These are phyloP conservation scores for Conchocele bisecta DNA, from an alignment of 2,888 invertebrate species.

Conservation along the genomic window DNA sequence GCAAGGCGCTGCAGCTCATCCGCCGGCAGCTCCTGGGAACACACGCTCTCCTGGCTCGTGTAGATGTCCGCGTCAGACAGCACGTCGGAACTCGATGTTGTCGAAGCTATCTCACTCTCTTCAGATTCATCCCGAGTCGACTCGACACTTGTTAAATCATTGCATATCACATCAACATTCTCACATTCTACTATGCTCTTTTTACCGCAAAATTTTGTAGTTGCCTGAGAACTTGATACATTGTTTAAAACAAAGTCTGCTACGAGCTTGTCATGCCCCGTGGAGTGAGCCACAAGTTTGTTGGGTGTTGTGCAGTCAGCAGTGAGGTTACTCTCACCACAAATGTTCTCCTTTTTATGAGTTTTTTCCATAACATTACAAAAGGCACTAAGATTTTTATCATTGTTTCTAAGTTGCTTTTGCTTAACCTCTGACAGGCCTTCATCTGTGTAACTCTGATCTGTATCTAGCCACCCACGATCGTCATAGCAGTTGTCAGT, in stretches of 20 bases:
- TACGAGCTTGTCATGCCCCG: slow-evolving; percentile 59
- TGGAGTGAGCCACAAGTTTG: slow-evolving; percentile 44
- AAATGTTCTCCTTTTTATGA: slow-evolving; percentile 73
- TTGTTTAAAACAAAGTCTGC: slow-evolving; percentile 74
- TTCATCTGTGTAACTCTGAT: too few species aligned
- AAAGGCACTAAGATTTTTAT: slow-evolving; percentile 80
- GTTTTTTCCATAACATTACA: slow-evolving; percentile 79
- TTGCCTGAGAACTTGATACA: slow-evolving; percentile 55
- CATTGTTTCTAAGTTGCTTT: slow-evolving; percentile 67
- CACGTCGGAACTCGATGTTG: slow-evolving; percentile 73
- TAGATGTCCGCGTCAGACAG: slow-evolving; percentile 71
- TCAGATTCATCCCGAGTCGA: slow-evolving; percentile 67
- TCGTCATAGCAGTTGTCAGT: too few species aligned
- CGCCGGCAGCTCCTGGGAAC: slow-evolving; percentile 61
- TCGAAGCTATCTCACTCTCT: slow-evolving; percentile 73
- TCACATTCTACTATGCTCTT: slow-evolving; percentile 76
- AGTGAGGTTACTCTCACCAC: slow-evolving; percentile 50
- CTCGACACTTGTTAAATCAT: slow-evolving; percentile 75
- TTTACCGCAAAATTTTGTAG: slow-evolving; percentile 47
- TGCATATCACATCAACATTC: slow-evolving; percentile 80
- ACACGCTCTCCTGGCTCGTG: slow-evolving; percentile 50
- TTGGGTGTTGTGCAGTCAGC: slow-evolving; percentile 47
- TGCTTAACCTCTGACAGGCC: slow-evolving; percentile 40
- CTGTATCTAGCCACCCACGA: too few species aligned
- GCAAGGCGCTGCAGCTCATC: slow-evolving; percentile 76